Evolutionary conservation across 2,888 invertebrate genomes (phyloP), one percentile per base, ranked within the genome.

Genomic region (Pyrrhia umbra): DNA sequence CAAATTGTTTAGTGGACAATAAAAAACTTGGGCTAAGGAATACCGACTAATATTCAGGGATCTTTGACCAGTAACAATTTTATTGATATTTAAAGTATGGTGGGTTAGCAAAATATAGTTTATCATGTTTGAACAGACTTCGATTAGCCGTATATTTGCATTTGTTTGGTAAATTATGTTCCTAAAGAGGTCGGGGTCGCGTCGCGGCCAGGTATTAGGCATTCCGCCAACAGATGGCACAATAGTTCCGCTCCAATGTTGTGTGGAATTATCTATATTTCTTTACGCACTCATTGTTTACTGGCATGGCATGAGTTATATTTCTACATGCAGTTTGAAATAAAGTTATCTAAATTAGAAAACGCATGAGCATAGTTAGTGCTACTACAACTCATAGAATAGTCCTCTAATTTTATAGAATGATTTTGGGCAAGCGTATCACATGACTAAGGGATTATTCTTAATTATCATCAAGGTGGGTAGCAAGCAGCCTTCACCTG

Each of bases 181-280:
- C 54, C 59, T 59, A 86, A 86, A 81, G 82, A 82, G 84, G 81
- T 82, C 84, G 84, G 77, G 87, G 86, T 84, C 84, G 80, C 72
- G 66, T 64, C 70, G 75, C 75, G 66, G 75, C 81, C 85, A 86
- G 87, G 87, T 87, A 88, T 87, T 90, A 88, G 93, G 93, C 93
- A 86, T 70, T 62, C 67, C 68, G 92, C 93, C 93, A 93, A 90
- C 91, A 92, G 90, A 92, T 91, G 92, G 86, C 81, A 85, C 85
- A 86, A 87, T 85, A 82, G 84, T 86, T 85, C 82, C 82, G 82
- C 79, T 79, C 77, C 49, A 70, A 75, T 59, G 68, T 71, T 66
- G 64, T 63, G 57, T 49, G 52, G 61, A 50, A 59, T 72, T 63
- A 70, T 75, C 65, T 79, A 27, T 72, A 68, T 75, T 68, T 62